Percentiles rank a stretch among this genome's conserved stretches.
Evolutionary conservation across 92 coral and sea anemone species (phyloP).

Genomic region (Porites cylindrica): DNA sequence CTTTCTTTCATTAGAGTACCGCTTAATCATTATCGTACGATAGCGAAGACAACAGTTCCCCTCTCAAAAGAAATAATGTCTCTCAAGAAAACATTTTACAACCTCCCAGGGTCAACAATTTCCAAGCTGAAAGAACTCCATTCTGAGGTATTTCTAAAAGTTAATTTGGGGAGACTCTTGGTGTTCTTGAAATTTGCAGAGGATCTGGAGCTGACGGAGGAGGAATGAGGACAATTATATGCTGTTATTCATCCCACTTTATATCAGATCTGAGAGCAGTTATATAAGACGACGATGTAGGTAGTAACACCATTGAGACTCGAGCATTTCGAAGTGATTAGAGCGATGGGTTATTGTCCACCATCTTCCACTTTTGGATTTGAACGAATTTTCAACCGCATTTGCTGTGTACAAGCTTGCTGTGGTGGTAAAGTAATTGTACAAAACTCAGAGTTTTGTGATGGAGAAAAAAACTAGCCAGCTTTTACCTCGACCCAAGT

Average conservation of each 20-base stretch:
- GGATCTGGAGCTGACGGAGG: background rate
- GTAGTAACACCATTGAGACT: too few species aligned
- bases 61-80: background rate
- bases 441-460: background rate
- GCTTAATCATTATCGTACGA: background rate
- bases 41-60: background rate
- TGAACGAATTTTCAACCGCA: background rate
- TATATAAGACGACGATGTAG: too few species aligned
- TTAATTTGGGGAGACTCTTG: background rate
- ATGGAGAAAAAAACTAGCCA: slow-evolving; percentile 18
- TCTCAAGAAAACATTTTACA: background rate
- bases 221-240: background rate
- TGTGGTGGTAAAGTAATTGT: background rate
- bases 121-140: background rate
- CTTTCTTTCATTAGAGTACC: background rate
- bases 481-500: background rate
- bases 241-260: too few species aligned
- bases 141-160: background rate
- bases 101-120: background rate
- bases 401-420: background rate
- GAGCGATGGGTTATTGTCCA: too few species aligned
- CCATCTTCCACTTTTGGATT: too few species aligned
- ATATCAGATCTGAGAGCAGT: too few species aligned
- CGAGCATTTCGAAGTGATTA: too few species aligned
- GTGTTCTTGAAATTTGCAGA: background rate